Conservation (phyloP, 2,888 invertebrate genomes). For the Alentia gelatinosa region DNA sequence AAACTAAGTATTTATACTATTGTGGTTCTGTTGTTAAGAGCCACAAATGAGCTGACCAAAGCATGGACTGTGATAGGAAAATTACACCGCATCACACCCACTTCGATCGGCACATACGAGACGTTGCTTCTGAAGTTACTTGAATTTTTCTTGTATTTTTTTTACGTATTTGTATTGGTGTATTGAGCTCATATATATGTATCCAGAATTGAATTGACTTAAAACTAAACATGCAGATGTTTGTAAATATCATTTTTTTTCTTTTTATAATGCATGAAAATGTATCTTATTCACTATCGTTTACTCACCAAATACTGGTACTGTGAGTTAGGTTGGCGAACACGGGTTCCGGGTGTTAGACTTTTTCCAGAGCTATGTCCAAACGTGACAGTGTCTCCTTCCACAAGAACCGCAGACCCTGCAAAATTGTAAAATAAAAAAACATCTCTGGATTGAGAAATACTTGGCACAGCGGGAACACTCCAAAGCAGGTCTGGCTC, state of each 20-base stretch:
- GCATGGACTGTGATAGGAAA: slow-evolving; percentile 54
- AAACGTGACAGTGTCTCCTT: slow-evolving; percentile 51
- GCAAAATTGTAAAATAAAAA: neutral
- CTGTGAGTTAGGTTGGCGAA: slow-evolving; percentile 48
- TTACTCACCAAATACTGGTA: slow-evolving; percentile 46
- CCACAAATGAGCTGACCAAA: slow-evolving; percentile 40
- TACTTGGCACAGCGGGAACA: no score
- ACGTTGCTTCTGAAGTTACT: neutral
- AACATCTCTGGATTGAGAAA: no score
- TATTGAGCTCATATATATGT: no score
- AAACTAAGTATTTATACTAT: no score
- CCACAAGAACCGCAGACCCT: neutral
- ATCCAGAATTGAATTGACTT: neutral
- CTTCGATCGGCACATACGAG: slow-evolving; percentile 1
- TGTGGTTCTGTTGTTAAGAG: no score
- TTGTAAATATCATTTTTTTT: neutral
- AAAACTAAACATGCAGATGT: neutral
- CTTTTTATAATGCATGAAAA: neutral
- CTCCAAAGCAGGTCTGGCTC: no score
- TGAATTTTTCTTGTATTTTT: neutral
- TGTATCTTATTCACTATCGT: neutral
- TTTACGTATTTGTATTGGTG: neutral
- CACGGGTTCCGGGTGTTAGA: neutral
- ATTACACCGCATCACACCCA: slow-evolving; percentile 42
- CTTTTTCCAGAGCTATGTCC: slow-evolving; percentile 14